Evolutionary conservation across 1,140 invertebrate species (phyloP).

Genomic region (Nebria ingens): DNA sequence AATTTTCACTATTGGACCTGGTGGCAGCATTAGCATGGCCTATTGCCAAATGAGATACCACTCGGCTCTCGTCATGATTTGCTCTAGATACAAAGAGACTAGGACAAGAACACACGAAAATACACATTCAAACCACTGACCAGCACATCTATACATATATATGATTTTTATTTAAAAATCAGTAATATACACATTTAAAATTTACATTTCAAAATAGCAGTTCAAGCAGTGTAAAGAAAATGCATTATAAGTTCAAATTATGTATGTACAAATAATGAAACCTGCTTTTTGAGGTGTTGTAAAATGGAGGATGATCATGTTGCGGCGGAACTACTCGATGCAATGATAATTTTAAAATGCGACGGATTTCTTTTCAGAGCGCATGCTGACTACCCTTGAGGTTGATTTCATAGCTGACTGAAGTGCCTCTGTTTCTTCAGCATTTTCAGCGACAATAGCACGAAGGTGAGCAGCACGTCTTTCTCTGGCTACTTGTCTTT

Average conservation of each 20-base stretch:
- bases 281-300: not conserved
- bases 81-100: not conserved
- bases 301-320: not conserved
- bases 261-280: not conserved
- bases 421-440: constrained; percentile 22
- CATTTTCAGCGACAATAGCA: constrained; percentile 43
- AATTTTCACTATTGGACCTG: too few relatives aligned
- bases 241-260: not conserved
- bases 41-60: not conserved
- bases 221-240: not conserved
- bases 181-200: not conserved
- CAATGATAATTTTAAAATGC: not conserved
- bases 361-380: constrained; percentile 11
- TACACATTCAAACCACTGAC: too few relatives aligned
- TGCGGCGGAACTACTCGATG: not conserved
- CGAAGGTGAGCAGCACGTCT: constrained; percentile 43
- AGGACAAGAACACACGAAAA: not conserved
- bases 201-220: constrained; percentile 2
- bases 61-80: not conserved
- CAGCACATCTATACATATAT: too few relatives aligned
- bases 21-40: not conserved
- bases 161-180: not conserved
- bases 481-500: constrained; percentile 44
- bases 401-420: not conserved
- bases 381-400: constrained; percentile 3